Evolutionary conservation across 2,888 invertebrate species (phyloP).

Genomic region (Trachelus stipa): DNA sequence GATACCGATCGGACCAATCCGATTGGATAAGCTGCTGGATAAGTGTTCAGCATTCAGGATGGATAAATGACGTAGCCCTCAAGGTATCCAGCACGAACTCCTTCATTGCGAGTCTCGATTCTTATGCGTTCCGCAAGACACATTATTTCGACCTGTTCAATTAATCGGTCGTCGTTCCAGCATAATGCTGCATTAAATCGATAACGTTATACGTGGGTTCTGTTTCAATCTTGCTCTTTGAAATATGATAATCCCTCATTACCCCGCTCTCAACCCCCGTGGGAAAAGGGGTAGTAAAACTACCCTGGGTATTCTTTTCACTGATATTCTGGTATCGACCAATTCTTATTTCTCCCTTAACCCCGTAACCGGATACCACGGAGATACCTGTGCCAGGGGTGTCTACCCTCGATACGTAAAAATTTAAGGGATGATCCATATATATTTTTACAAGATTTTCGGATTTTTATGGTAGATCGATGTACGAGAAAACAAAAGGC

Average conservation of each 20-base stretch:
- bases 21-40: slow-evolving; percentile 25
- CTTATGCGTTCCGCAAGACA: not conserved
- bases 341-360: not conserved
- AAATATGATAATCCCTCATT: not conserved
- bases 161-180: not conserved
- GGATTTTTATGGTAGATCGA: not conserved
- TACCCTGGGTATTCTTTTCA: not conserved
- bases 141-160: not conserved
- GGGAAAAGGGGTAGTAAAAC: not conserved
- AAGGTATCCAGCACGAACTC: slow-evolving; percentile 24
- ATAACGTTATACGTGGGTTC: not conserved
- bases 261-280: slow-evolving; percentile 7
- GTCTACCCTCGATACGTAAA: not conserved
- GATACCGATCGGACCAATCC: slow-evolving; percentile 36
- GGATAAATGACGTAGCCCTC: slow-evolving; percentile 27
- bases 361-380: not conserved
- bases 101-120: not conserved
- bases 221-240: not conserved
- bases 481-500: not conserved
- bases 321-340: not conserved
- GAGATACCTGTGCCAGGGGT: not conserved
- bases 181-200: not conserved
- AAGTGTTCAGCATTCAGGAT: slow-evolving; percentile 11
- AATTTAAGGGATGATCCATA: not conserved
- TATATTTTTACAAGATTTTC: not conserved